Percentiles rank a stretch among this genome's conserved stretches.
Evolutionary conservation across 2,113 vertebrate genomes (phyloP).

Genomic region (Pyrgilauda ruficollis): DNA sequence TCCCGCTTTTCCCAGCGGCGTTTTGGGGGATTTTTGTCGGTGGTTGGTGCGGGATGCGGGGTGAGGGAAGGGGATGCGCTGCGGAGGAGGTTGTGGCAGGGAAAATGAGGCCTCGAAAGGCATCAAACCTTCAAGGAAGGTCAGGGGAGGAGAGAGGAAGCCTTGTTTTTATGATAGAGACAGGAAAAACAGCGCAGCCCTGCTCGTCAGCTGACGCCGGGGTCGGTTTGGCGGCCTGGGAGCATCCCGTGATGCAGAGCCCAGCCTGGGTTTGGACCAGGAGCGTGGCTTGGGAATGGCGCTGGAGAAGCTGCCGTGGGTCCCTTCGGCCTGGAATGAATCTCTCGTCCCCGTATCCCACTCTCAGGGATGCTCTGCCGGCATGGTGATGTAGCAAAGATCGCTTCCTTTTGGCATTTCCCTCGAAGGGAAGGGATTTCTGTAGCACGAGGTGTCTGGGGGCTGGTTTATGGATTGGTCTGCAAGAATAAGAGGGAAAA

Average conservation of each 20-base stretch:
- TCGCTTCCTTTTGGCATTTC: background rate
- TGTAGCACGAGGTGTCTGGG: fast-evolving
- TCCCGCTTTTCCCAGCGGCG: fast-evolving
- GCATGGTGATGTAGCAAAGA: background rate
- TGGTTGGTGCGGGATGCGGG: background rate
- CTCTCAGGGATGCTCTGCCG: background rate
- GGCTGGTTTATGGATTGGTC: background rate
- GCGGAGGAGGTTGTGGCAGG: background rate
- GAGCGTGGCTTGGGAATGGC: background rate
- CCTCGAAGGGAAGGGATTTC: background rate
- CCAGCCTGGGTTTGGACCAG: background rate
- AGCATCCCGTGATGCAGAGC: background rate
- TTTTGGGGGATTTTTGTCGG: background rate
- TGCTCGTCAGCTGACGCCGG: background rate
- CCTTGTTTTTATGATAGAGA: background rate
- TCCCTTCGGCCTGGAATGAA: fast-evolving
- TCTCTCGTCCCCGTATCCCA: fast-evolving
- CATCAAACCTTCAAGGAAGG: background rate
- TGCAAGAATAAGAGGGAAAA: background rate
- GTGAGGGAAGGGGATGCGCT: background rate
- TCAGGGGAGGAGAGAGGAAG: background rate
- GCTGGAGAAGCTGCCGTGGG: fast-evolving
- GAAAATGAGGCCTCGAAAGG: fast-evolving
- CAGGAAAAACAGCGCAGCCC: background rate
- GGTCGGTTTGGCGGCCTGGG: background rate